Percentiles rank a stretch among this genome's conserved stretches.
Evolutionary conservation across 2,888 invertebrate genomes (phyloP).

Genomic region (Thymelicus acteon): DNA sequence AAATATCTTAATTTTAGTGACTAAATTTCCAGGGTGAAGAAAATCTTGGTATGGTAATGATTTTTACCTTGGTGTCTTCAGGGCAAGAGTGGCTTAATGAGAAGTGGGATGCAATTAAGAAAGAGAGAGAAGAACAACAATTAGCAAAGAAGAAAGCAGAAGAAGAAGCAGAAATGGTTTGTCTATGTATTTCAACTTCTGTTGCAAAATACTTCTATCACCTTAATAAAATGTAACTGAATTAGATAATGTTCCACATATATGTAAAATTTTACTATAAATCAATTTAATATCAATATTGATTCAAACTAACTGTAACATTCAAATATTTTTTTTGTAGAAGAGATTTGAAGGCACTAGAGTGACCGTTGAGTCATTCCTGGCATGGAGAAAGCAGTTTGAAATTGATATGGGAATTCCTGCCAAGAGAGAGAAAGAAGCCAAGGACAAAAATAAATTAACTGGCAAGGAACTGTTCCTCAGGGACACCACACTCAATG

Average conservation of each 20-base stretch:
- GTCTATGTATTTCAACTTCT: background rate
- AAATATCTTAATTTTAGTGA: slow-evolving; percentile 18
- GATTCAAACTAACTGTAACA: too few species aligned
- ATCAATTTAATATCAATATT: too few species aligned
- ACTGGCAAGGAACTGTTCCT: slow-evolving; percentile 98
- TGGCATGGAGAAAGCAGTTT: slow-evolving; percentile 97
- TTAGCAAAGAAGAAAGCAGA: slow-evolving; percentile 88
- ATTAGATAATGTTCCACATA: too few species aligned
- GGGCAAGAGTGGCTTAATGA: slow-evolving; percentile 97
- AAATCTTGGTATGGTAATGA: slow-evolving; percentile 98
- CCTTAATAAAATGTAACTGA: too few species aligned
- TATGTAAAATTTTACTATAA: too few species aligned
- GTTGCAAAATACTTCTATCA: too few species aligned
- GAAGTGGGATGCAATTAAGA: slow-evolving; percentile 92
- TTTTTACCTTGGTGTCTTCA: slow-evolving; percentile 96
- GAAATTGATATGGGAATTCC: slow-evolving; percentile 94
- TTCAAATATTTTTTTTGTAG: slow-evolving; percentile 71
- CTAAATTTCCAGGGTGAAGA: slow-evolving; percentile 88
- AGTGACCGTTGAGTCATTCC: slow-evolving; percentile 97
- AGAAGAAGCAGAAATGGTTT: slow-evolving; percentile 95
- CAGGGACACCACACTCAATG: slow-evolving; percentile 95
- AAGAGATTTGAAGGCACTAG: slow-evolving; percentile 98
- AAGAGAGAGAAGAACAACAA: slow-evolving; percentile 88
- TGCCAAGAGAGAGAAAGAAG: slow-evolving; percentile 88
- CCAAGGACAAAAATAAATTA: slow-evolving; percentile 91